These are phyloP conservation scores for Steatocranus sp. DNA, from an alignment of 2,797 vertebrate species.

Conservation along the genomic window DNA sequence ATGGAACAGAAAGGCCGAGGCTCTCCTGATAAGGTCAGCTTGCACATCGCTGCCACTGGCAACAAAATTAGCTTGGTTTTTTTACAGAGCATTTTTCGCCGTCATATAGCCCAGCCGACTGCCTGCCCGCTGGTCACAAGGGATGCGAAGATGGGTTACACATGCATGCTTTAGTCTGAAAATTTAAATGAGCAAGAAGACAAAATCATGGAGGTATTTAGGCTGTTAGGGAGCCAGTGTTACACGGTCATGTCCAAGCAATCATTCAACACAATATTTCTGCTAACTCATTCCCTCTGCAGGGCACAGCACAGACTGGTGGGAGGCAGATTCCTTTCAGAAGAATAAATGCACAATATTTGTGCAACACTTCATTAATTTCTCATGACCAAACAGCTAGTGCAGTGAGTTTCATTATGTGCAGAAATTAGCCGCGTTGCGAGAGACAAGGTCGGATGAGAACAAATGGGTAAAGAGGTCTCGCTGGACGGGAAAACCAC, in stretches of 20 bases:
- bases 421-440: slow-evolving; percentile 50
- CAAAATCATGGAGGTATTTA: slow-evolving; percentile 6
- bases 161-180: slow-evolving; percentile 9
- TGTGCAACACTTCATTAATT: slow-evolving; percentile 54
- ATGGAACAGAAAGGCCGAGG: slow-evolving; percentile 54
- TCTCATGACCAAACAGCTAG: slow-evolving; percentile 58
- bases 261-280: slow-evolving; percentile 21
- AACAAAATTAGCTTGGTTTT: slow-evolving; percentile 69
- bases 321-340: slow-evolving; percentile 45
- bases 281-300: slow-evolving; percentile 44
- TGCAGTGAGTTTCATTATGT: slow-evolving; percentile 42
- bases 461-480: slow-evolving; percentile 46
- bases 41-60: slow-evolving; percentile 63
- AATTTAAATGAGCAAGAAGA: slow-evolving; percentile 18
- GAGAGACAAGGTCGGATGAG: slow-evolving; percentile 39
- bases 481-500: slow-evolving; percentile 18
- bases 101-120: not conserved
- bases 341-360: slow-evolving; percentile 45
- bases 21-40: slow-evolving; percentile 75
- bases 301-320: slow-evolving; percentile 33
- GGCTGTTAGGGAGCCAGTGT: slow-evolving; percentile 10
- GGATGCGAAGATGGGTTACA: not conserved
- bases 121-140: slow-evolving; percentile 2
- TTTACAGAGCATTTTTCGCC: slow-evolving; percentile 47
- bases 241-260: slow-evolving; percentile 23